Percentiles rank a stretch among this genome's conserved stretches.
These are phyloP conservation scores for Himalopsyche anomala DNA, from an alignment of 2,888 invertebrate genomes.

Conservation along the genomic window DNA sequence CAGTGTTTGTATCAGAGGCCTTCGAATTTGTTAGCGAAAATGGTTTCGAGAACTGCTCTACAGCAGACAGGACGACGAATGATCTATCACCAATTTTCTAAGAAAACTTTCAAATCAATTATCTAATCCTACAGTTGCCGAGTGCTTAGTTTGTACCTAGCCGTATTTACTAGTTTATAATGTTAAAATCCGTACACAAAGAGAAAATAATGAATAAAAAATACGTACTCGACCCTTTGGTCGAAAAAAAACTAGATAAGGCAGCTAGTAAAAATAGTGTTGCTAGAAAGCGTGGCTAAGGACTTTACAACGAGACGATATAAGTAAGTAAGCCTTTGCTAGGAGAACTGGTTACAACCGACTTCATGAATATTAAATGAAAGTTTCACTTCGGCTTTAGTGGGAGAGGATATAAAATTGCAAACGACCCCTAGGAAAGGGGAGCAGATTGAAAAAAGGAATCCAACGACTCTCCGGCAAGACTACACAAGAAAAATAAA, in stretches of 20 bases:
- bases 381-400: conserved; percentile 46
- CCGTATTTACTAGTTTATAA: too few relatives aligned
- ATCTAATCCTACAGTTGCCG: too few relatives aligned
- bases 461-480: background rate
- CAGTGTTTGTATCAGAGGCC: too few relatives aligned
- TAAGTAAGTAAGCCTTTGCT: conserved; percentile 29
- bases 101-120: too few relatives aligned
- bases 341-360: conserved; percentile 19
- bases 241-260: background rate
- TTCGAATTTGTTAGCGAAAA: too few relatives aligned
- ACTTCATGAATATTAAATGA: conserved; percentile 50
- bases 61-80: too few relatives aligned
- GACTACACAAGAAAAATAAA: conserved; percentile 28
- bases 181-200: too few relatives aligned
- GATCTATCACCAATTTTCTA: too few relatives aligned
- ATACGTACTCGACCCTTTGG: background rate
- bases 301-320: conserved; percentile 20
- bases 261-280: background rate
- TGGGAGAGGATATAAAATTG: conserved; percentile 16
- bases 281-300: conserved; percentile 2
- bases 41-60: too few relatives aligned
- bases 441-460: conserved; percentile 9
- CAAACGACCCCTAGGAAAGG: conserved; percentile 5
- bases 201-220: background rate
- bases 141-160: too few relatives aligned